A percentile compares a stretch with the other conserved stretches of the same genome.
Conservation (phyloP, 2,113 vertebrate species). For the Oreochromis aureus region DNA sequence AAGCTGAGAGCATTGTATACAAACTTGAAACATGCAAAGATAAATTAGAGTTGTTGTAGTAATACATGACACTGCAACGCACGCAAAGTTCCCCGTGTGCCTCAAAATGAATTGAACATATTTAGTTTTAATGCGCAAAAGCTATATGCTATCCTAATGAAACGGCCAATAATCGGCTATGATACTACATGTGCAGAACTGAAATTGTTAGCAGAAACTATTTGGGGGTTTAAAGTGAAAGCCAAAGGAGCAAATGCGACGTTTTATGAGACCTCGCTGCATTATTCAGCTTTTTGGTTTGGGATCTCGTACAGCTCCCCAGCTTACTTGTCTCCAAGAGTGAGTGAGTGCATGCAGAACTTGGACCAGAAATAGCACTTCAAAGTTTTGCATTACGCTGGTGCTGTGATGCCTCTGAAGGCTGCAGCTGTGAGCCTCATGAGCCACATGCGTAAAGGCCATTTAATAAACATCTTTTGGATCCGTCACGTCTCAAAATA, state of each 20-base stretch:
- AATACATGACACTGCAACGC: background rate
- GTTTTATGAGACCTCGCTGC: slow-evolving; percentile 22
- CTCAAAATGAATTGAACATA: background rate
- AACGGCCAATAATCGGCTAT: background rate
- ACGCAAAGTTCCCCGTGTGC: background rate
- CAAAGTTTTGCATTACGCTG: slow-evolving; percentile 47
- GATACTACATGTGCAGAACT: background rate
- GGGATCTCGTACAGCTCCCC: background rate
- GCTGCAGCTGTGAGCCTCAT: slow-evolving; percentile 50
- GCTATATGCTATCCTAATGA: background rate
- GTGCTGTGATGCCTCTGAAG: slow-evolving; percentile 39
- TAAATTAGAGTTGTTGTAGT: background rate
- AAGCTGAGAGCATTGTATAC: background rate
- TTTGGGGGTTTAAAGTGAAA: slow-evolving; percentile 11
- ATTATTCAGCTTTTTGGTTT: slow-evolving; percentile 7
- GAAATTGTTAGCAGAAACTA: slow-evolving; percentile 14
- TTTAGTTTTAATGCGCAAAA: background rate
- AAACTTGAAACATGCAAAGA: background rate
- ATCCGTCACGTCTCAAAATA: slow-evolving; percentile 60
- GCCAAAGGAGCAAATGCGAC: background rate
- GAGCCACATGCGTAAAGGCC: slow-evolving; percentile 38
- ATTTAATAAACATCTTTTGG: slow-evolving; percentile 59
- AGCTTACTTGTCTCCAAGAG: slow-evolving; percentile 20
- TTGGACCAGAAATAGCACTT: slow-evolving; percentile 56
- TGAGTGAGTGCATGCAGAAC: slow-evolving; percentile 15